Evolutionary conservation across 1,140 invertebrate species (phyloP), one percentile per base, ranked within the genome.

Genomic region (Manduca sexta): DNA sequence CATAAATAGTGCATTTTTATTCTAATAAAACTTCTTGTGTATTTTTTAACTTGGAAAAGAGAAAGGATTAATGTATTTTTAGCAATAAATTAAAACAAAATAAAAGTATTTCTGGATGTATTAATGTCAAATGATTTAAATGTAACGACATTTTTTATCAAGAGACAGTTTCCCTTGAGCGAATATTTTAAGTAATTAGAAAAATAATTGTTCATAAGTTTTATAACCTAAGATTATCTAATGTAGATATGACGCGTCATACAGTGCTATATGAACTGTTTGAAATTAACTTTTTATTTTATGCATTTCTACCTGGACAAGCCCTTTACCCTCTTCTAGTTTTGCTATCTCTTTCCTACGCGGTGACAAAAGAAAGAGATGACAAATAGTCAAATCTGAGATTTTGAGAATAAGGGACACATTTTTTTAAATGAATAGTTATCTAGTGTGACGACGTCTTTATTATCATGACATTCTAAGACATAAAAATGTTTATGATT

Each of bases 291-390:
- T 14, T 29, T 35, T n/a, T n/a, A n/a, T n/a, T 60, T 60, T 64
- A 59, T 63, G 45, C 62, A 69, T 65, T 66, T 68, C 60, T 78
- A 73, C 72, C 70, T 75, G 70, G 66, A 57, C 59, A 61, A 64
- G 52, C 42, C 65, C 67, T 70, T 72, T 74, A 65, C 69, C 69
- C 56, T 45, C 59, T 64, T 44, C 44, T 46, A 18, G 15, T 49
- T 52, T 56, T 11, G 55, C 49, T 31, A n/a, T 74, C 68, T 69
- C 68, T 56, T 45, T 75, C 67, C 13, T 45, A 11, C 35, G n/a
- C 15, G 38, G 7, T 8, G 5, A 49, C 29, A 33, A 48, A 40
- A 49, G 55, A 58, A 49, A 42, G 49, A 45, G 43, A 52, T 41
- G 39, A 46, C 21, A 33, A 46, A 46, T 39, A 62, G 50, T 59